Percentiles rank a stretch among this genome's conserved stretches.
Evolutionary conservation across 2,113 vertebrate species (phyloP).

Genomic region (Callocephalon fimbriatum): DNA sequence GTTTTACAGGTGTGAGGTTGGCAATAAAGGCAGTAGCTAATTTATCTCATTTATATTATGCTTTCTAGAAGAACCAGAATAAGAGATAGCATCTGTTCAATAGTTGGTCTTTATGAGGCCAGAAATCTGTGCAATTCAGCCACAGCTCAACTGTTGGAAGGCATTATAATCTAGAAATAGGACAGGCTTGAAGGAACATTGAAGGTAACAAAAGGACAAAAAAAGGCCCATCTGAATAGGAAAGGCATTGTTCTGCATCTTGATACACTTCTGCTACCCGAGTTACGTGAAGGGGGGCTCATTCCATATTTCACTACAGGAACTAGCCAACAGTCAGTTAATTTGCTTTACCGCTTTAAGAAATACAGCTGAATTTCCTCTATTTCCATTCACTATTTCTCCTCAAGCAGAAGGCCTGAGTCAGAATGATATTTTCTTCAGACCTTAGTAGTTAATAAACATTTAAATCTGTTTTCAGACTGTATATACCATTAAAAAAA

Average conservation of each 20-base stretch:
- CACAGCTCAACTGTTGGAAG: neutral
- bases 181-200: neutral
- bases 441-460: neutral
- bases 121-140: neutral
- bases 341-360: neutral
- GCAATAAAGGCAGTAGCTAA: neutral
- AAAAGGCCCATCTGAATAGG: neutral
- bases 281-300: neutral
- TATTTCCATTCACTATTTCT: neutral
- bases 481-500: neutral
- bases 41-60: neutral
- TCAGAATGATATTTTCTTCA: neutral
- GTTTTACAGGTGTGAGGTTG: neutral
- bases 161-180: neutral
- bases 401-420: neutral
- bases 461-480: neutral
- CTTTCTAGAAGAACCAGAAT: neutral
- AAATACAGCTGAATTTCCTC: neutral
- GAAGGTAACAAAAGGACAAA: neutral
- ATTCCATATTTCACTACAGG: neutral
- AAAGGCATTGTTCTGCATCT: neutral
- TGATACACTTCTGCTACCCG: neutral
- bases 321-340: neutral
- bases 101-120: fast-evolving
- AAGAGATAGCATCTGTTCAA: neutral